Percentiles rank a stretch among this genome's conserved stretches.
Conservation (phyloP, 2,113 vertebrate species). For the Columbina picui region DNA sequence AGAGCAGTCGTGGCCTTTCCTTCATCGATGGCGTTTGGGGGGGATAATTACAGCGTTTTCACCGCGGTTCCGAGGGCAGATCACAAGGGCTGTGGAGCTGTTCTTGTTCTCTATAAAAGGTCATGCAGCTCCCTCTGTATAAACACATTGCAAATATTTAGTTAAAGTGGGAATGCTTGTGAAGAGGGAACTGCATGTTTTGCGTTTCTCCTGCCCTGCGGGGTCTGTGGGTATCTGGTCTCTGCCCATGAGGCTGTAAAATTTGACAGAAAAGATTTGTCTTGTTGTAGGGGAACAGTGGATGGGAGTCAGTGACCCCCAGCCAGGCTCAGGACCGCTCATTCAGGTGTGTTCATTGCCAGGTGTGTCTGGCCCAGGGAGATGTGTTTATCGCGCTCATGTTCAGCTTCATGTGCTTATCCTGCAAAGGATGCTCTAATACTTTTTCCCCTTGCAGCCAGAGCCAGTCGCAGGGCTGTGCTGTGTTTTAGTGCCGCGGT, state of each 20-base stretch:
- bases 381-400: not conserved
- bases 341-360: too few species aligned
- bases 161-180: not conserved
- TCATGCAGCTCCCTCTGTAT: not conserved
- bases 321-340: not conserved
- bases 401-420: not conserved
- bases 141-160: constrained; percentile 37
- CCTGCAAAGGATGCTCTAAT: not conserved
- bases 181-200: constrained; percentile 1
- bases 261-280: not conserved
- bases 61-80: not conserved
- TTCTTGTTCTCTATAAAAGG: not conserved
- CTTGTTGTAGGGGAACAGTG: not conserved
- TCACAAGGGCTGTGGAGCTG: too few species aligned
- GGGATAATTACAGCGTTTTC: not conserved
- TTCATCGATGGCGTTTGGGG: rapidly evolving
- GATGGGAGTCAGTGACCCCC: not conserved
- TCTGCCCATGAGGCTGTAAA: not conserved
- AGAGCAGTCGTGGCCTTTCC: not conserved
- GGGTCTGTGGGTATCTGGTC: not conserved
- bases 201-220: not conserved
- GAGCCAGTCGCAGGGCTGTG: too few species aligned
- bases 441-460: not conserved
- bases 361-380: not conserved
- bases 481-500: not conserved